Percentiles rank a stretch among this genome's conserved stretches.
phyloP scores from a whole-genome alignment of 1,140 invertebrate genomes.

The Wiebesia pumilae region DNA sequence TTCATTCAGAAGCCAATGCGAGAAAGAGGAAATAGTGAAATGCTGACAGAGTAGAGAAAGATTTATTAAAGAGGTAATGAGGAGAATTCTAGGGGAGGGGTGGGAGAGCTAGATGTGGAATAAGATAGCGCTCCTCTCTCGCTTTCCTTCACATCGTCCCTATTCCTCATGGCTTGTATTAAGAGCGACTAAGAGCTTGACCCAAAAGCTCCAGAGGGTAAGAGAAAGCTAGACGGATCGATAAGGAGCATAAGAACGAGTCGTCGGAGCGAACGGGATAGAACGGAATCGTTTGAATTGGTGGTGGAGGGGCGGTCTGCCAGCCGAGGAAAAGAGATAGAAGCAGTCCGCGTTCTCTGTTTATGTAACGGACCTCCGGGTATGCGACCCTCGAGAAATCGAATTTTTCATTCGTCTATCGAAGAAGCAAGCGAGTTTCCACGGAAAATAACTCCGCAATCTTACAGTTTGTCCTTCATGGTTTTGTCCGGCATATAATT shows the following conservation, averaged over 20 bases:
- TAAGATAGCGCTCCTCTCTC: neutral
- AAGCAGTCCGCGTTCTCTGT: neutral
- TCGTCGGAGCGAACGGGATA: neutral
- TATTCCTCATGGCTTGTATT: neutral
- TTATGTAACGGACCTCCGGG: conserved; percentile 27
- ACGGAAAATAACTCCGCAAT: conserved; percentile 44
- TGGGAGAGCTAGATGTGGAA: neutral
- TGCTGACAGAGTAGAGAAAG: conserved; percentile 11
- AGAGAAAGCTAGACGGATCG: conserved; percentile 41
- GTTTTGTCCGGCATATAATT: neutral
- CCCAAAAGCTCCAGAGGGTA: conserved; percentile 38
- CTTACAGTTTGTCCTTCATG: conserved; percentile 38
- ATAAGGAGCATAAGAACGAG: conserved; percentile 38
- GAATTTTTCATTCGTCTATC: conserved; percentile 44
- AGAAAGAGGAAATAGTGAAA: neutral
- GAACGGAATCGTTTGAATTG: no score
- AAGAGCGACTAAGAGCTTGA: conserved; percentile 30
- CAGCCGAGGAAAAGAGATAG: neutral
- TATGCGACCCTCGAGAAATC: conserved; percentile 42
- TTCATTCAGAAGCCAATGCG: neutral
- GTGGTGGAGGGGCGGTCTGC: neutral
- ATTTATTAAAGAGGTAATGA: conserved; percentile 45
- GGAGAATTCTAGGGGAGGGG: neutral
- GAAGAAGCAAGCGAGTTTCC: neutral
- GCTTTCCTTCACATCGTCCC: neutral